A percentile compares a stretch with the other conserved stretches of the same genome.
Evolutionary conservation across 1,140 invertebrate species (phyloP).

Genomic region (Thaumatotibia leucotreta): DNA sequence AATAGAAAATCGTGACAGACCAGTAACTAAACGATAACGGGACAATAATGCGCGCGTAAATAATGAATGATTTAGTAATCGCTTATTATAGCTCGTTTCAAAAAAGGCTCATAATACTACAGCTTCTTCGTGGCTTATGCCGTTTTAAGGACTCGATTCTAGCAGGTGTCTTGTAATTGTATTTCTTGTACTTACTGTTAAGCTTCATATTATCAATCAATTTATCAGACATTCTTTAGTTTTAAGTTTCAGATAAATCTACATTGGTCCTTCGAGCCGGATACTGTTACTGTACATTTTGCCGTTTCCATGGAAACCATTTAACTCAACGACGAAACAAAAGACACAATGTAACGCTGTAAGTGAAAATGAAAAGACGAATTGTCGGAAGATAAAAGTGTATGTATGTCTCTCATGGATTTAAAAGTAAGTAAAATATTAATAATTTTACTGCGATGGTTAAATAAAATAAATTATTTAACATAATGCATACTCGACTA

Average conservation of each 20-base stretch:
- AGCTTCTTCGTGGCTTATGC: not conserved
- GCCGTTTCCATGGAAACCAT: too few species aligned
- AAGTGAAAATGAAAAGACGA: too few species aligned
- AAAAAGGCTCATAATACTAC: not conserved
- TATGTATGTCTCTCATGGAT: too few species aligned
- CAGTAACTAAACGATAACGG: slow-evolving; percentile 2
- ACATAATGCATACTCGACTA: too few species aligned
- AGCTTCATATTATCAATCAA: not conserved
- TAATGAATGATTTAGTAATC: slow-evolving; percentile 8
- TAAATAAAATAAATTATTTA: too few species aligned
- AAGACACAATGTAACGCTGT: too few species aligned
- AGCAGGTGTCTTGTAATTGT: not conserved
- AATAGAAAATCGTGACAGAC: slow-evolving; percentile 8
- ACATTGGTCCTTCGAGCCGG: not conserved
- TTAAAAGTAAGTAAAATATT: too few species aligned
- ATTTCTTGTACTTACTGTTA: not conserved
- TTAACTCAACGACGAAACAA: too few species aligned
- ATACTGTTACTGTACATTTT: too few species aligned
- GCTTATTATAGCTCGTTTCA: not conserved
- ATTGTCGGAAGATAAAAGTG: too few species aligned
- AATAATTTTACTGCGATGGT: too few species aligned
- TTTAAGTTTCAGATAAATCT: not conserved
- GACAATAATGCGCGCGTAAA: not conserved
- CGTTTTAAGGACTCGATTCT: not conserved
- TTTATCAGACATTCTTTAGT: not conserved